phyloP scores from a whole-genome alignment of 1,140 invertebrate species.

The Drosophila watanabei region DNA sequence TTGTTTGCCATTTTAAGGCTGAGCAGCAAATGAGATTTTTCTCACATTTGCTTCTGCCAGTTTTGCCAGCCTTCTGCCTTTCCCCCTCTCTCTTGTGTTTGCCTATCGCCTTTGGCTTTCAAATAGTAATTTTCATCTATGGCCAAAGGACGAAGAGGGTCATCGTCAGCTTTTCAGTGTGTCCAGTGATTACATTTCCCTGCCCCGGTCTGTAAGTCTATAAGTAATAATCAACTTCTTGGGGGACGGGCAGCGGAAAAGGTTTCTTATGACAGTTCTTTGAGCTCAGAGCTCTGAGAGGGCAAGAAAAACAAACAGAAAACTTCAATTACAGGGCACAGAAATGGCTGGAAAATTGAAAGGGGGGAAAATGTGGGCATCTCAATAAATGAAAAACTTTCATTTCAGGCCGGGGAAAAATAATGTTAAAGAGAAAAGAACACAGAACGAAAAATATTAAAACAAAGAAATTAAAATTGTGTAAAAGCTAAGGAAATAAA shows the following conservation, averaged over 20 bases:
- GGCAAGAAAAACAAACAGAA: slow-evolving; percentile 44
- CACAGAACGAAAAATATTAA: not conserved
- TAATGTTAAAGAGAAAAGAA: not conserved
- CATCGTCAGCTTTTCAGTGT: slow-evolving; percentile 2
- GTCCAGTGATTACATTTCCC: slow-evolving; percentile 45
- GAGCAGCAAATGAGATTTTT: slow-evolving; percentile 56
- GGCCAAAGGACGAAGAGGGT: not conserved
- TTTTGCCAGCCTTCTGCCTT: not conserved
- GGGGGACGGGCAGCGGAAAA: slow-evolving; percentile 24
- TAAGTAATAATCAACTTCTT: slow-evolving; percentile 59
- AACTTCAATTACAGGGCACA: slow-evolving; percentile 49
- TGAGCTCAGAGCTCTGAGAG: slow-evolving; percentile 6
- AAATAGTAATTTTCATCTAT: slow-evolving; percentile 54
- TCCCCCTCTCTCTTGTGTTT: slow-evolving; percentile 15
- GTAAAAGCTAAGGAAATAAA: no score
- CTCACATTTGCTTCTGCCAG: slow-evolving; percentile 48
- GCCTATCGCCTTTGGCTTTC: slow-evolving; percentile 45
- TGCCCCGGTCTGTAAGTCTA: slow-evolving; percentile 30
- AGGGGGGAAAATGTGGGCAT: slow-evolving; percentile 3
- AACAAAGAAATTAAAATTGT: no score
- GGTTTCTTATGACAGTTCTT: slow-evolving; percentile 49
- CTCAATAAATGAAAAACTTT: slow-evolving; percentile 44
- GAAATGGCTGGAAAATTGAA: slow-evolving; percentile 30
- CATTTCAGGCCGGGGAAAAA: slow-evolving; percentile 17
- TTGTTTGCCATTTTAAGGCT: slow-evolving; percentile 51